Percentiles rank a stretch among this genome's conserved stretches.
Conservation (phyloP, 2,113 vertebrate genomes). For the Chrysochloris asiatica region DNA sequence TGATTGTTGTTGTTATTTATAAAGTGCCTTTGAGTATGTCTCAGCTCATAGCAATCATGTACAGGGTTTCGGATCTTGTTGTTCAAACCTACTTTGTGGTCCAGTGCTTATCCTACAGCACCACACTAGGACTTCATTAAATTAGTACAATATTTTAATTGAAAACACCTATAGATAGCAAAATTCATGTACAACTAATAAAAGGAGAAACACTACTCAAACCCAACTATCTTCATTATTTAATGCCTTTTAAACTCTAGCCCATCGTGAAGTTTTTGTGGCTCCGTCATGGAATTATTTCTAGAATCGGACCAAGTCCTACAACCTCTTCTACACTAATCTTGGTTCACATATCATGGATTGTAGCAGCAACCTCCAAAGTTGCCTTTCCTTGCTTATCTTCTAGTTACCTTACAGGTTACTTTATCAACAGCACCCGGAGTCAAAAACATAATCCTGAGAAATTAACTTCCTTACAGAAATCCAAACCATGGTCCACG, state of each 20-base stretch:
- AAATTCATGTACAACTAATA: no score
- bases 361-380: neutral
- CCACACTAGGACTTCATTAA: no score
- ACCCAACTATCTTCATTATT: neutral
- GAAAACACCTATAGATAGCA: no score
- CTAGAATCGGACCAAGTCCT: neutral
- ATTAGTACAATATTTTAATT: no score
- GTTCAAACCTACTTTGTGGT: no score
- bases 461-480: neutral
- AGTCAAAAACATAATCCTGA: neutral
- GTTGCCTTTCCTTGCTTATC: neutral
- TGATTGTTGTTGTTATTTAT: no score
- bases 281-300: neutral
- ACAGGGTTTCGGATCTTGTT: no score
- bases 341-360: neutral
- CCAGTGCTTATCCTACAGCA: no score
- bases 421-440: neutral
- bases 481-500: neutral
- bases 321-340: neutral
- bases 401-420: neutral
- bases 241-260: neutral
- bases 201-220: neutral
- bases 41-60: neutral
- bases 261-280: neutral
- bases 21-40: neutral